phyloP scores from a whole-genome alignment of 2,888 invertebrate species.

The Actias luna region DNA sequence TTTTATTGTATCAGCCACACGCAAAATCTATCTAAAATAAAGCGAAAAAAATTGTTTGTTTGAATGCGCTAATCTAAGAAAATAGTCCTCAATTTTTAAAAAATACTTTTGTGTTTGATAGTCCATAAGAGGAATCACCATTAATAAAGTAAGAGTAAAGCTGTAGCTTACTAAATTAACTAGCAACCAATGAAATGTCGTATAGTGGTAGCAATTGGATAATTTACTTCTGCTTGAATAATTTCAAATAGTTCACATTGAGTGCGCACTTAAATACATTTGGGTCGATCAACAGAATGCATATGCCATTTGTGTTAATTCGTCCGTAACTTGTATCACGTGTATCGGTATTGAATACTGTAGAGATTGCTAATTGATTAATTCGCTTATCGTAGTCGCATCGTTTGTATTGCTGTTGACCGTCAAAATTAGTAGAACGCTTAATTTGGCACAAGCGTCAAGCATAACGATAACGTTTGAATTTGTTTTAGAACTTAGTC shows the following conservation, averaged over 20 bases:
- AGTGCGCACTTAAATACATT: slow-evolving; percentile 10
- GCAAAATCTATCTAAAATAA: too few species aligned
- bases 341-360: slow-evolving; percentile 3
- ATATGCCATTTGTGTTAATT: slow-evolving; percentile 7
- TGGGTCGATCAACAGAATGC: slow-evolving; percentile 4
- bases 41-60: too few species aligned
- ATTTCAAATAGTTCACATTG: background rate
- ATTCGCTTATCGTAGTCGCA: slow-evolving; percentile 2
- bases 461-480: background rate
- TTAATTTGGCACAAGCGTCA: slow-evolving; percentile 3
- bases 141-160: too few species aligned
- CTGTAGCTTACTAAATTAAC: background rate
- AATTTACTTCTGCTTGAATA: slow-evolving; percentile 3
- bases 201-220: background rate
- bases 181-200: background rate
- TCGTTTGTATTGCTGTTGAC: slow-evolving; percentile 11
- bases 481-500: too few species aligned
- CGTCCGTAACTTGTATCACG: slow-evolving; percentile 8
- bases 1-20: too few species aligned
- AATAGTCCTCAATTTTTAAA: too few species aligned
- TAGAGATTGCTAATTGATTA: slow-evolving; percentile 12
- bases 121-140: too few species aligned
- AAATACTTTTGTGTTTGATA: too few species aligned
- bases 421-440: slow-evolving; percentile 8
- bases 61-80: too few species aligned